phyloP scores from a whole-genome alignment of 2,113 vertebrate genomes.

The Alethe diademata region DNA sequence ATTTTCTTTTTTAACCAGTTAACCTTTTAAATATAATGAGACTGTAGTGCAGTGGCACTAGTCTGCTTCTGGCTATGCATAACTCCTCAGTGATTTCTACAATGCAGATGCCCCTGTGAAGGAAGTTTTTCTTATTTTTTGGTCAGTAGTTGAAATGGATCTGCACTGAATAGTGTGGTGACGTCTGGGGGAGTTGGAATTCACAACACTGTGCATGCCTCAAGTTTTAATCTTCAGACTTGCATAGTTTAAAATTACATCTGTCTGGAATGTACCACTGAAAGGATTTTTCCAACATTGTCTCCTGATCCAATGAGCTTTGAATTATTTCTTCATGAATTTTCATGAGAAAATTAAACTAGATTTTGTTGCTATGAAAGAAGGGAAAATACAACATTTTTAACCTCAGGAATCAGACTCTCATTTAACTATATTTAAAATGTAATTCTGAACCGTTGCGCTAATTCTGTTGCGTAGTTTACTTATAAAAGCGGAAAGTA shows the following conservation, averaged over 20 bases:
- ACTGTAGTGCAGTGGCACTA: neutral
- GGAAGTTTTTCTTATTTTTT: neutral
- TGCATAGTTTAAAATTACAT: neutral
- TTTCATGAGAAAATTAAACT: constrained; percentile 46
- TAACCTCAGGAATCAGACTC: neutral
- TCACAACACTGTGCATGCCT: neutral
- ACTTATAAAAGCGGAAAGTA: neutral
- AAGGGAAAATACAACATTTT: neutral
- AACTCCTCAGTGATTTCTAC: neutral
- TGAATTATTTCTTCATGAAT: constrained; percentile 35
- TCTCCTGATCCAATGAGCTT: constrained; percentile 2
- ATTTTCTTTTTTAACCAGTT: neutral
- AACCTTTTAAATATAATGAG: neutral
- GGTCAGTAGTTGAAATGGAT: neutral
- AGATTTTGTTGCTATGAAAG: constrained; percentile 27
- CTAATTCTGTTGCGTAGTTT: neutral
- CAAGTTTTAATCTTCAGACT: neutral
- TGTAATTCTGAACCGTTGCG: neutral
- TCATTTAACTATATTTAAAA: constrained; percentile 24
- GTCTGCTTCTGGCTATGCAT: neutral
- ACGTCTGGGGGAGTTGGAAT: neutral
- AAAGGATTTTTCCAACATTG: neutral
- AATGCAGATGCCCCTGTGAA: neutral
- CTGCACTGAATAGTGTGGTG: neutral
- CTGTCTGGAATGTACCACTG: neutral